These are phyloP conservation scores for Pipistrellus kuhlii DNA, from an alignment of 2,797 vertebrate species.

Conservation along the genomic window DNA sequence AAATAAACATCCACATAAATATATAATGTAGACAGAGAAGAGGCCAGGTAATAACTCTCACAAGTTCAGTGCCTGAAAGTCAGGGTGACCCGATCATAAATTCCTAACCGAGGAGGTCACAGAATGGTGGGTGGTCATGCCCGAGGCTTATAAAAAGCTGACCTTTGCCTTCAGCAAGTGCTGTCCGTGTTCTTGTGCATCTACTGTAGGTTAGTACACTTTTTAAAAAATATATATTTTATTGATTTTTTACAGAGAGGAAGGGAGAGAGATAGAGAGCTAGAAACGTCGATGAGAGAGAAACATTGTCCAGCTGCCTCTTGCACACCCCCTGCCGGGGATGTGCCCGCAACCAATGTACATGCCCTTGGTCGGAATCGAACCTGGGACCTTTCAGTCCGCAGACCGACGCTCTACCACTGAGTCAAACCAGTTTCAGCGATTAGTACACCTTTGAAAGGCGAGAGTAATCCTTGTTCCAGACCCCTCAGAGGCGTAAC, in stretches of 20 bases:
- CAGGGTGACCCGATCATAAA: neutral
- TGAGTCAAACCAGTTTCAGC: no score
- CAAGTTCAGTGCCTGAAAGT: neutral
- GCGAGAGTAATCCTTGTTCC: neutral
- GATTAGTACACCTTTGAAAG: neutral
- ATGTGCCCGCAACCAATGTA: no score
- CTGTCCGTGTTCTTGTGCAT: neutral
- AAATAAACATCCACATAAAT: neutral
- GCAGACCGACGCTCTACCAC: no score
- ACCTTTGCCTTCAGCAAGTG: neutral
- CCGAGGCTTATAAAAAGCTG: neutral
- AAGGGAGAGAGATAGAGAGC: no score
- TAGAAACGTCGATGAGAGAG: no score
- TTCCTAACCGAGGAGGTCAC: neutral
- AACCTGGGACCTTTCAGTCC: no score
- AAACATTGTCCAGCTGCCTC: no score
- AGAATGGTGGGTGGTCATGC: neutral
- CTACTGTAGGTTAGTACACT: neutral
- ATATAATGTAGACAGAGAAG: neutral
- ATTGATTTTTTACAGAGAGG: no score
- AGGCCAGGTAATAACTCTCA: neutral
- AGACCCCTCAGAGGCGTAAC: neutral
- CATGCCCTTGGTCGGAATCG: no score
- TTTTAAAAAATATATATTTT: no score
- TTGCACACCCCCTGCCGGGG: no score